Percentiles rank a stretch among this genome's conserved stretches.
These are phyloP conservation scores for Molanna angustata DNA, from an alignment of 2,888 invertebrate genomes.

Conservation along the genomic window DNA sequence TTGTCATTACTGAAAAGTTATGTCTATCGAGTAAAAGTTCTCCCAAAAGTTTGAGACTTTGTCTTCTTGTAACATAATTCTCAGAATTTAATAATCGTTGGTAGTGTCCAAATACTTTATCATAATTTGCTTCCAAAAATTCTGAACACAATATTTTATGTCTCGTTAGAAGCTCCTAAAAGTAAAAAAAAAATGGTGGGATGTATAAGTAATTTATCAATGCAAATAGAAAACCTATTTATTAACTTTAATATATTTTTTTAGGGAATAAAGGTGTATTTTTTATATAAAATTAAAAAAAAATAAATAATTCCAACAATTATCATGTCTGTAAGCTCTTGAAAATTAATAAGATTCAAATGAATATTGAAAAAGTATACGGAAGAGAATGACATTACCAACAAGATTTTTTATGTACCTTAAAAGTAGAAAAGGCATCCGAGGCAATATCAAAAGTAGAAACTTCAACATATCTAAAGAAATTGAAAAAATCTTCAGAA, in stretches of 20 bases:
- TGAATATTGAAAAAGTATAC: too few relatives aligned
- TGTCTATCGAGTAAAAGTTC: constrained; percentile 97
- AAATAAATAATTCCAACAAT: too few relatives aligned
- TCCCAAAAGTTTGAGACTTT: constrained; percentile 96
- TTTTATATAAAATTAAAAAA: too few relatives aligned
- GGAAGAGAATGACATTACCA: too few relatives aligned
- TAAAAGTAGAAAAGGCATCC: constrained; percentile 99
- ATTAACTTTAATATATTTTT: too few relatives aligned
- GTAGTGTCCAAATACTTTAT: constrained; percentile 96
- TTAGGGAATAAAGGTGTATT: too few relatives aligned
- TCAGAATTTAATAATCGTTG: constrained; percentile 97
- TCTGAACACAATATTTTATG: constrained; percentile 96
- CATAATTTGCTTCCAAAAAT: constrained; percentile 98
- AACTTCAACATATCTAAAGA: constrained; percentile 99
- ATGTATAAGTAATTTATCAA: too few relatives aligned
- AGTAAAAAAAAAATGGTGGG: constrained; percentile 38
- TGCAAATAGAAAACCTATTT: too few relatives aligned
- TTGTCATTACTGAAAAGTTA: constrained; percentile 98
- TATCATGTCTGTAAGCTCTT: too few relatives aligned
- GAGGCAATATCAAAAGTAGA: constrained; percentile 99
- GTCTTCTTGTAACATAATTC: constrained; percentile 98
- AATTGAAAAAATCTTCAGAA: constrained; percentile 98
- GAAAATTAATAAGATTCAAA: too few relatives aligned
- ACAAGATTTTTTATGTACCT: too few relatives aligned
- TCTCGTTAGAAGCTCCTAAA: constrained; percentile 86